Conservation (phyloP, 1,140 invertebrate species). For the Atta colombica region DNA sequence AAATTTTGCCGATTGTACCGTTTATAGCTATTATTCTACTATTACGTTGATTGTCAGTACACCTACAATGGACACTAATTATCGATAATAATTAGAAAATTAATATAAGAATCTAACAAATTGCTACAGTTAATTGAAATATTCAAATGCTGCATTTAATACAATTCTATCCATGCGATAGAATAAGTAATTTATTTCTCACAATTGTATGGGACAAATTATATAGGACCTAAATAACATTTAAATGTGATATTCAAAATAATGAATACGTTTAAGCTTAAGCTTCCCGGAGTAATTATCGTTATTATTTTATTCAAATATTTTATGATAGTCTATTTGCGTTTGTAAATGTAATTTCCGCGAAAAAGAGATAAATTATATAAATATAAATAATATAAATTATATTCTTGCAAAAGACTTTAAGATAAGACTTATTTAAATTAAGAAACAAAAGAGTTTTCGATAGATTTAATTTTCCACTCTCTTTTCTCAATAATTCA, state of each 20-base stretch:
- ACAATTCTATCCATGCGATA: neutral
- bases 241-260: slow-evolving; percentile 11
- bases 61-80: slow-evolving; percentile 29
- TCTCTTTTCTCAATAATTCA: neutral
- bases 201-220: neutral
- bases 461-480: neutral
- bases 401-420: neutral
- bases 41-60: slow-evolving; percentile 28
- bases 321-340: neutral
- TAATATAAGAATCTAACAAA: slow-evolving; percentile 34
- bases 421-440: neutral
- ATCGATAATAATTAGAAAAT: slow-evolving; percentile 40
- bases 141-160: slow-evolving; percentile 7
- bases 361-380: too few species aligned
- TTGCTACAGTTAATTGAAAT: slow-evolving; percentile 7
- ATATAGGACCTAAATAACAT: neutral
- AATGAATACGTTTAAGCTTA: neutral
- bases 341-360: slow-evolving; percentile 12
- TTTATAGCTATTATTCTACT: slow-evolving; percentile 36
- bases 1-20: slow-evolving; percentile 53
- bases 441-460: neutral
- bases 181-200: slow-evolving; percentile 23
- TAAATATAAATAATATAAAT: neutral
- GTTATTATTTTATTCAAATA: neutral
- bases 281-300: neutral